Evolutionary conservation across 2,888 invertebrate genomes (phyloP).

Genomic region (Drosophila cognata): DNA sequence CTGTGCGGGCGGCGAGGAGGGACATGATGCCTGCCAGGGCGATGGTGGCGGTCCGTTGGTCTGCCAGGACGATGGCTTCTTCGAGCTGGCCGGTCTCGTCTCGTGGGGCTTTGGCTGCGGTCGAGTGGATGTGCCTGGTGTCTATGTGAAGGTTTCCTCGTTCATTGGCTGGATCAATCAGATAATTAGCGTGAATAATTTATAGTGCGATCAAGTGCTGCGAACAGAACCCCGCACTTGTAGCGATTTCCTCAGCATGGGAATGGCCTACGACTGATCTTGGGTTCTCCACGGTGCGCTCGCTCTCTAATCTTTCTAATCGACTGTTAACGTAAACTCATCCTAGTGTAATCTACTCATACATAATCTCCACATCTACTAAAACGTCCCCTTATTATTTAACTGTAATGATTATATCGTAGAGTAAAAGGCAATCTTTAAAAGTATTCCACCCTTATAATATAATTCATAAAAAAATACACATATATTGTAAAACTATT

Average conservation of each 20-base stretch:
- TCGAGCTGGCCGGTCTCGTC: slow-evolving; percentile 95
- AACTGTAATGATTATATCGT: slow-evolving; percentile 41
- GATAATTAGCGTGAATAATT: slow-evolving; percentile 97
- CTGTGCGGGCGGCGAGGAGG: slow-evolving; percentile 96
- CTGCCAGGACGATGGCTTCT: slow-evolving; percentile 96
- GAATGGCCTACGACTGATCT: slow-evolving; percentile 60
- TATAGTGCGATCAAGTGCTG: slow-evolving; percentile 85
- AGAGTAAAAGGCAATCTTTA: slow-evolving; percentile 51
- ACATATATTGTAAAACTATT: slow-evolving; percentile 67
- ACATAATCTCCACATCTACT: slow-evolving; percentile 47
- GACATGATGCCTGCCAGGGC: slow-evolving; percentile 97
- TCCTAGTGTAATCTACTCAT: slow-evolving; percentile 77
- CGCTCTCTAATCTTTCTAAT: slow-evolving; percentile 29
- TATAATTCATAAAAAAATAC: slow-evolving; percentile 34
- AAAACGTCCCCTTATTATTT: slow-evolving; percentile 19
- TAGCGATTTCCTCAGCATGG: slow-evolving; percentile 47
- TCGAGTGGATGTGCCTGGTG: slow-evolving; percentile 97
- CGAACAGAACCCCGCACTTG: slow-evolving; percentile 65
- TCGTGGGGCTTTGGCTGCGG: slow-evolving; percentile 98
- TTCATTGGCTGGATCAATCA: slow-evolving; percentile 99
- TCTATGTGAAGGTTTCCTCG: slow-evolving; percentile 97
- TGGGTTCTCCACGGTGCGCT: slow-evolving; percentile 37
- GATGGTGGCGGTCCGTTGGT: slow-evolving; percentile 97
- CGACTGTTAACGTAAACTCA: slow-evolving; percentile 73
- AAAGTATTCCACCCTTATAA: slow-evolving; percentile 61